Conservation (phyloP, 2,888 invertebrate species). For the Himalopsyche japonica region DNA sequence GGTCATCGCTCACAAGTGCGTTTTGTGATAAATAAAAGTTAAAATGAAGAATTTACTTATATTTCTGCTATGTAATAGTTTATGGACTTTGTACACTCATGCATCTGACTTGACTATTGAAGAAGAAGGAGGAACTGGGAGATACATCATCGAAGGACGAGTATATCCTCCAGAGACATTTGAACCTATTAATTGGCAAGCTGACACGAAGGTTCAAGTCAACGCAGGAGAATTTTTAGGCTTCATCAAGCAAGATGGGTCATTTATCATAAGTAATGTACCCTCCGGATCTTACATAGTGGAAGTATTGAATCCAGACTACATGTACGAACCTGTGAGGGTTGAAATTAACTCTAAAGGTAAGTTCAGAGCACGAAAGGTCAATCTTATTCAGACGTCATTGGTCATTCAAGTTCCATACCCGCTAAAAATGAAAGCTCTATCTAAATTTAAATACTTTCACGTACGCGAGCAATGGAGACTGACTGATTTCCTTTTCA, state of each 20-base stretch:
- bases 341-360: conserved; percentile 98
- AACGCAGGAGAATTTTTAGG: conserved; percentile 90
- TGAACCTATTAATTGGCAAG: conserved; percentile 70
- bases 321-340: conserved; percentile 89
- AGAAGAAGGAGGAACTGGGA: conserved; percentile 56
- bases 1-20: neutral
- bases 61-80: conserved; percentile 1
- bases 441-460: conserved; percentile 84
- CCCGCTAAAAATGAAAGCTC: conserved; percentile 85
- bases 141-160: conserved; percentile 80
- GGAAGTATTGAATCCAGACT: conserved; percentile 89
- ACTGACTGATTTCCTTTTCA: conserved; percentile 93
- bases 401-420: conserved; percentile 90
- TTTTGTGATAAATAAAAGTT: neutral
- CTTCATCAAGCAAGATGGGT: conserved; percentile 88
- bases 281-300: conserved; percentile 93
- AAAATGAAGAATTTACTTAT: conserved; percentile 6
- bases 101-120: conserved; percentile 45
- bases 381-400: conserved; percentile 91
- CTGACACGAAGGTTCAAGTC: conserved; percentile 76
- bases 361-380: conserved; percentile 91
- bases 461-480: conserved; percentile 96
- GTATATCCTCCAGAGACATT: conserved; percentile 73
- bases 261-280: conserved; percentile 85
- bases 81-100: conserved; percentile 23